Evolutionary conservation across 2,888 invertebrate species (phyloP).

Genomic region (Andrena camellia): DNA sequence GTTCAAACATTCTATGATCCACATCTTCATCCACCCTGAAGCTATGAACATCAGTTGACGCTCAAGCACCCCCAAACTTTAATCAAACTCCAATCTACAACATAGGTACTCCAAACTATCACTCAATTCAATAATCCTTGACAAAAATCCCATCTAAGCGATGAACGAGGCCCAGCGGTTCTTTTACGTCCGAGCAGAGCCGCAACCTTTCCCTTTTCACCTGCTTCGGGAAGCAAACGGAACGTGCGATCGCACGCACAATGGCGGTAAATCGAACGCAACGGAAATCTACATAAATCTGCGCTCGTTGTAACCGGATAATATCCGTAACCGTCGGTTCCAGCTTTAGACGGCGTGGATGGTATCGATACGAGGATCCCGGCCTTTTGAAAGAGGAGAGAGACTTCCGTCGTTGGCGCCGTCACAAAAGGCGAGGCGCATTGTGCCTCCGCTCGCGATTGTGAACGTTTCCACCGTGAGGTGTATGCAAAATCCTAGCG

Average conservation of each 20-base stretch:
- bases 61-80: too few relatives aligned
- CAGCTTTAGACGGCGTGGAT: constrained; percentile 53
- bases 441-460: constrained; percentile 59
- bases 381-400: constrained; percentile 55
- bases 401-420: constrained; percentile 63
- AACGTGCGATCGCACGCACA: constrained; percentile 11
- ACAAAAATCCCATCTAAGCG: too few relatives aligned
- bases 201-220: not conserved
- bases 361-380: constrained; percentile 62
- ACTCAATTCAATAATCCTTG: too few relatives aligned
- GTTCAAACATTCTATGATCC: too few relatives aligned
- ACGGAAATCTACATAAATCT: constrained; percentile 45
- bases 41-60: too few relatives aligned
- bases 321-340: constrained; percentile 62
- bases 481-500: constrained; percentile 73
- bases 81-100: too few relatives aligned
- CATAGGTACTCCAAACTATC: too few relatives aligned
- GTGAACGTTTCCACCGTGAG: constrained; percentile 49
- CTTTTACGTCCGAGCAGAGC: not conserved
- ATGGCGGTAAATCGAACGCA: constrained; percentile 24
- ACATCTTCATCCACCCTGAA: too few relatives aligned
- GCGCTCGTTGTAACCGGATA: constrained; percentile 63
- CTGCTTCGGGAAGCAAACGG: not conserved
- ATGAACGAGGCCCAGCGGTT: not conserved
- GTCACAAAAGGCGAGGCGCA: constrained; percentile 48